Base-by-base conservation (phyloP, 2,888 invertebrate genomes). In the Busseola fusca region DNA sequence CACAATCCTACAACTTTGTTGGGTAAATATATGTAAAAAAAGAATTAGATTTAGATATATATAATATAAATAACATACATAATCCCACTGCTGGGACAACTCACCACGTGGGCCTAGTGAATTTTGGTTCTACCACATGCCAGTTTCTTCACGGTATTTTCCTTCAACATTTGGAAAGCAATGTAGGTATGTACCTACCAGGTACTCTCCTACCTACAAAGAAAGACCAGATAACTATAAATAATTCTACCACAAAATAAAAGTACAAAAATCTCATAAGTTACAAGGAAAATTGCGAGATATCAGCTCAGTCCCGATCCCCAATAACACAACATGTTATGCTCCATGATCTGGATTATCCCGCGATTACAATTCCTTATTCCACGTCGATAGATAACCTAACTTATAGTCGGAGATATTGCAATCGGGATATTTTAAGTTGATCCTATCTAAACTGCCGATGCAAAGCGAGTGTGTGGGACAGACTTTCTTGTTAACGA, bases 401-500 rank as follows among this genome's bases (percentile, higher is more conserved):
- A 83, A 87, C 83, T 85, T 88, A 89, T 87, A 84, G 86, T 78
- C 58, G 58, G 69, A 80, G 88, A 88, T 88, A 88, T 87, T 87
- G 88, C 89, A 87, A 90, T 91, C 88, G 85, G 86, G 80, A 87
- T 88, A 89, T 90, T 91, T 91, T 89, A 89, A 90, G 89, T 88
- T 84, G 85, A 88, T 89, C 83, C 87, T 91, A 90, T 91, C 91
- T 91, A 86, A 91, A 92, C 90, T 88, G 89, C 85, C 87, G 87
- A 89, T 89, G 90, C 89, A 88, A 87, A 87, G 88, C 85, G 86
- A 90, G 86, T 89, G 91, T 91, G 91, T 91, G 89, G 90, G 91
- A 90, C 89, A 89, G 90, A 86, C 90, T 90, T 91, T 91, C 91
- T 91, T 90, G 92, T 91, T 91, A 91, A 91, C 90, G 90, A 87